These are phyloP conservation scores for Achlya flavicornis DNA, from an alignment of 2,888 invertebrate genomes.

Conservation along the genomic window DNA sequence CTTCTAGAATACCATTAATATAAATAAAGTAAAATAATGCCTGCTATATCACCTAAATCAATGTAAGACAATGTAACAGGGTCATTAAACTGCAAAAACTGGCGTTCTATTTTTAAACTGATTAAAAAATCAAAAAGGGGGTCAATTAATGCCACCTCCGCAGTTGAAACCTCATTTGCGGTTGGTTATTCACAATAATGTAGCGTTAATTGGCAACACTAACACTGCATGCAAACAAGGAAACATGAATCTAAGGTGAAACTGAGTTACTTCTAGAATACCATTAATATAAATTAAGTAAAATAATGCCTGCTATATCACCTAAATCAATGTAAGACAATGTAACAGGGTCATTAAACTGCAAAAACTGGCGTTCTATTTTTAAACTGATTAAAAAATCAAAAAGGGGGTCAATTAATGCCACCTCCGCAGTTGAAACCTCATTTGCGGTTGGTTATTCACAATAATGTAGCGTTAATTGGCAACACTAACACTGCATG, in stretches of 20 bases:
- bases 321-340: background rate
- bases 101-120: slow-evolving; percentile 2
- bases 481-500: slow-evolving; percentile 38
- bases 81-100: slow-evolving; percentile 4
- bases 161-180: slow-evolving; percentile 24
- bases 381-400: slow-evolving; percentile 24
- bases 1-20: background rate
- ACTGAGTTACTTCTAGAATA: background rate
- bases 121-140: slow-evolving; percentile 33
- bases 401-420: slow-evolving; percentile 39
- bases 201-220: slow-evolving; percentile 46
- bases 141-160: slow-evolving; percentile 37
- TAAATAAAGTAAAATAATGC: background rate
- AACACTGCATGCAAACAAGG: slow-evolving; percentile 27
- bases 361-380: background rate
- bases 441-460: slow-evolving; percentile 30
- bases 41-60: background rate
- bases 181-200: slow-evolving; percentile 28
- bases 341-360: slow-evolving; percentile 5
- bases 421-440: slow-evolving; percentile 23
- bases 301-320: background rate
- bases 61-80: background rate
- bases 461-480: slow-evolving; percentile 41
- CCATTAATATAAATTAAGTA: background rate
- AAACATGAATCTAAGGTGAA: too few species aligned